Evolutionary conservation across 2,888 invertebrate genomes (phyloP), one percentile per base, ranked within the genome.

Genomic region (Molorchus minor): DNA sequence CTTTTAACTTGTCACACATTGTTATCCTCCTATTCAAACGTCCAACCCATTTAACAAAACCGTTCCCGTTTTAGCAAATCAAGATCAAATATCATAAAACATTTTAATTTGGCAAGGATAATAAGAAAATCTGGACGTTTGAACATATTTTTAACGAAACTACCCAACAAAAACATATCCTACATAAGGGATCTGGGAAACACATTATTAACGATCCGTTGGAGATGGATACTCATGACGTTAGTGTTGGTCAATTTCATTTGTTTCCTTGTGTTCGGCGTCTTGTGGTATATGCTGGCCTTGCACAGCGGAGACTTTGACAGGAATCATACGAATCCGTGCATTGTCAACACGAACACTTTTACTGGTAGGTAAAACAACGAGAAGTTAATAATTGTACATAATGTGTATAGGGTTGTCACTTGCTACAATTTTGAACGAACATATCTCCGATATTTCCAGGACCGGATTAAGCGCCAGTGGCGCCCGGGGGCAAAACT

Each of bases 121-220:
- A 66, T 74, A n/a, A 57, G 70, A 35, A 72, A 73, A 71, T 68
- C 69, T 13, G 75, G 75, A 3, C 67, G 71, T 21, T 56, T 73
- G 12, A 75, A 75, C 58, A 71, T 63, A 20, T 72, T 71, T 41
- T 49, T 70, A 12, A 67, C 58, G 1, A 64, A 73, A 59, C 61
- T 72, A 1, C 73, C 73, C 15, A 52, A 74, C 25, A 78, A 77
- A 61, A 67, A 71, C 46, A 57, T 72, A 25, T 62, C 64, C 1
- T 79, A 75, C 65, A 64, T 77, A 78, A 84, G 56, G 62, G 87
- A 87, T 73, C 76, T 86, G 38, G 87, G 86, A 74, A 86, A 86
- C 13, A 86, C 87, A 0, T 72, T 88, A 78, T 85, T 92, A 29
- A 90, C 90, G 78, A 85, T 88, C 64, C 85, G 87, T 77, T 93